These are phyloP conservation scores for Mechanitis mazaeus DNA, from an alignment of 2,888 invertebrate genomes.

Conservation along the genomic window DNA sequence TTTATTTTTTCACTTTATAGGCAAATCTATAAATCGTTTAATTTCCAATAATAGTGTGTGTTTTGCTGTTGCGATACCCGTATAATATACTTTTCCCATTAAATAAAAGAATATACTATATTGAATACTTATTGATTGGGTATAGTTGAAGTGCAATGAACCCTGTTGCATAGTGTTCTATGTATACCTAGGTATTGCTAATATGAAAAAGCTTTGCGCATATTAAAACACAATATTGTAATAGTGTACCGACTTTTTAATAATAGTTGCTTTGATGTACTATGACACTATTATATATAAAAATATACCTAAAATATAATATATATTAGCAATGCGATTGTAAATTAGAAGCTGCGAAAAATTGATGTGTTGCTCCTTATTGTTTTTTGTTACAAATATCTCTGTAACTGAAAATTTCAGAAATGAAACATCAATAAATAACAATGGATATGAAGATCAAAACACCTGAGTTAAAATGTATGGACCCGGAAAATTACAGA, in stretches of 20 bases:
- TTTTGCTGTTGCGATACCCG: constrained; percentile 15
- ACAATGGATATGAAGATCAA: constrained; percentile 50
- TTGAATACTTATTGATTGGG: constrained; percentile 15
- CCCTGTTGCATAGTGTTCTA: constrained; percentile 4
- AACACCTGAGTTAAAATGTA: constrained; percentile 58
- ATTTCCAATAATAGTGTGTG: neutral
- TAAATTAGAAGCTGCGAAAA: constrained; percentile 1
- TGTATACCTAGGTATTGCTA: neutral
- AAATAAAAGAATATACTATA: constrained; percentile 2
- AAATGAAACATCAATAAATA: constrained; percentile 23
- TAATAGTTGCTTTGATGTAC: neutral
- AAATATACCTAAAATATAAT: neutral
- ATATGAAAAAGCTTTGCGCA: constrained; percentile 1
- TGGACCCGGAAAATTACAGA: constrained; percentile 68
- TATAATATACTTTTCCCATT: constrained; percentile 6
- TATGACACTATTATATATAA: neutral
- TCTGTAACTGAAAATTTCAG: constrained; percentile 20
- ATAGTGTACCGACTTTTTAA: neutral
- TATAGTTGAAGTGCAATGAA: constrained; percentile 15
- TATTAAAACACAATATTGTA: neutral
- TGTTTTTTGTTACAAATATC: constrained; percentile 7
- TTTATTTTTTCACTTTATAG: neutral
- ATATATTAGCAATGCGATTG: constrained; percentile 6
- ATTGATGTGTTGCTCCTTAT: neutral
- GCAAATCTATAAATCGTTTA: neutral